Percentiles rank a stretch among this genome's conserved stretches.
Conservation (phyloP, 2,888 invertebrate genomes). For the Ectropis crepuscularia region DNA sequence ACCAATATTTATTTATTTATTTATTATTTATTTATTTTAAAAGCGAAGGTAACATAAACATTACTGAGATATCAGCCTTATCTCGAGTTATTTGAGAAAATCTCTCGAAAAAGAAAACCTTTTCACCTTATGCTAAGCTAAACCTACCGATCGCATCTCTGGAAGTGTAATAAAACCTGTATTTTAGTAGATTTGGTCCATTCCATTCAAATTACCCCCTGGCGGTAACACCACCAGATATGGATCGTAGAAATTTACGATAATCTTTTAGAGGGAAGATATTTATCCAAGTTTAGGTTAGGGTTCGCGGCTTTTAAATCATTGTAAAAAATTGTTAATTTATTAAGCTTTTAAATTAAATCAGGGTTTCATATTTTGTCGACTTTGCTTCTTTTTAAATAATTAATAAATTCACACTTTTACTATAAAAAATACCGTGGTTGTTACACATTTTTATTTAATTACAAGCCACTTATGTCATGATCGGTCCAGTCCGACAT, state of each 20-base stretch:
- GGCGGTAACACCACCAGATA: constrained; percentile 19
- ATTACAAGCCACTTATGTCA: too few species aligned
- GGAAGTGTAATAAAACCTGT: constrained; percentile 14
- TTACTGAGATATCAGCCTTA: background rate
- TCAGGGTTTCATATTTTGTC: background rate
- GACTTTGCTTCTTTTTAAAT: constrained; percentile 4
- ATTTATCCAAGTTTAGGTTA: constrained; percentile 14
- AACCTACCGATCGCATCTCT: constrained; percentile 7
- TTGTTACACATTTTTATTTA: too few species aligned
- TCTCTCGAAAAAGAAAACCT: too few species aligned
- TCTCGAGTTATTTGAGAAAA: constrained; percentile 28
- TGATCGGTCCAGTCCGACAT: too few species aligned
- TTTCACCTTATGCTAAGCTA: background rate
- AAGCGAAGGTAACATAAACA: too few species aligned
- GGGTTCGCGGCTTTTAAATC: constrained; percentile 8
- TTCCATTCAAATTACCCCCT: constrained; percentile 17
- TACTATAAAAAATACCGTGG: too few species aligned
- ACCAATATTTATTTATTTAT: too few species aligned
- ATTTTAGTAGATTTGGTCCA: constrained; percentile 16
- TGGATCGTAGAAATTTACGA: constrained; percentile 22
- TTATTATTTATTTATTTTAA: too few species aligned
- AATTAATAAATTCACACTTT: background rate
- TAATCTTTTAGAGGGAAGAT: constrained; percentile 12
- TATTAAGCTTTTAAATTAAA: constrained; percentile 11
- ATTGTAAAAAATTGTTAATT: too few species aligned